phyloP scores from a whole-genome alignment of 2,113 vertebrate genomes.

The Microtus oregoni region DNA sequence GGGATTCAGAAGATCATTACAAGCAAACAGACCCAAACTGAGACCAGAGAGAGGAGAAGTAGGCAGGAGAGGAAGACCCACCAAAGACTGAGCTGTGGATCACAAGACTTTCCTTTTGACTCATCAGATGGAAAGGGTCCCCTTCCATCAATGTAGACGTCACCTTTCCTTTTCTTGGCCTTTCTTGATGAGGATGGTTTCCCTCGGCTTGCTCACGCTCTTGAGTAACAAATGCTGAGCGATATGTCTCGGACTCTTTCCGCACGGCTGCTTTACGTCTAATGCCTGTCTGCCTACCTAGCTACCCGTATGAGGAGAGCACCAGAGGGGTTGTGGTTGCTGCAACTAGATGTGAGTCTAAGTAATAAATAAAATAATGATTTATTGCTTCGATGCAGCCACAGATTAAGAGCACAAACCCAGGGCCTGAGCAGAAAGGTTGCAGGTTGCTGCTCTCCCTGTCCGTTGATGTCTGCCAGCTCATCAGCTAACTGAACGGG shows the following conservation, averaged over 20 bases:
- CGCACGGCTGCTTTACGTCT: not conserved
- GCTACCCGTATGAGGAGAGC: not conserved
- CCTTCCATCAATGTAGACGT: not conserved
- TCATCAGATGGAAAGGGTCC: not conserved
- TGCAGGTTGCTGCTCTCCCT: not conserved
- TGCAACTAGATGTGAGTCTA: not conserved
- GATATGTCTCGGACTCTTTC: not conserved
- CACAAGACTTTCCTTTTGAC: not conserved
- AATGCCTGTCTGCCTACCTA: slow-evolving; percentile 25
- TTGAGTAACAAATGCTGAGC: not conserved
- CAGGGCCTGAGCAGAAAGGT: not conserved
- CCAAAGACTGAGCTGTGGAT: not conserved
- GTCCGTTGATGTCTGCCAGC: not conserved
- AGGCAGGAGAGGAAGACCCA: not conserved
- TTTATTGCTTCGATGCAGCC: not conserved
- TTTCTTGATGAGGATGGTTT: not conserved
- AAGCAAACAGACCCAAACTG: not conserved
- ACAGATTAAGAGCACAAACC: not conserved
- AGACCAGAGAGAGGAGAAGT: not conserved
- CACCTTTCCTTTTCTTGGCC: not conserved
- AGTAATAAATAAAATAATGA: not conserved
- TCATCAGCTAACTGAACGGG: not conserved
- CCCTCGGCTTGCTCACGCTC: not conserved
- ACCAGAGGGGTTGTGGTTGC: not conserved
- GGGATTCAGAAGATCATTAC: not conserved